Conservation (phyloP, 2,888 invertebrate species). For the Sylvicola fuscatus region DNA sequence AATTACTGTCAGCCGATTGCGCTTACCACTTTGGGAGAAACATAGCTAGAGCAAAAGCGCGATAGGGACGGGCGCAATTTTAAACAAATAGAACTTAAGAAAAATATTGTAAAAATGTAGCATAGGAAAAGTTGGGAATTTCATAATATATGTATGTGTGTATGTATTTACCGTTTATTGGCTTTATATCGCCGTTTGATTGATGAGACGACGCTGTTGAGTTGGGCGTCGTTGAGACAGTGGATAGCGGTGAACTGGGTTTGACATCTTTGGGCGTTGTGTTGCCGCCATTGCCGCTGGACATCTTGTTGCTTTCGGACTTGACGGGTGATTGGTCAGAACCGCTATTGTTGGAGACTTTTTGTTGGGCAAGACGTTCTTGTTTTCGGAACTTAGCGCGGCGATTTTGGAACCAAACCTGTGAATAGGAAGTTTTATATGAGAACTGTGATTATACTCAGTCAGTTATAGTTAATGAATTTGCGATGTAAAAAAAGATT, state of each 20-base stretch:
- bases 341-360: conserved; percentile 8
- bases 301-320: conserved; percentile 5
- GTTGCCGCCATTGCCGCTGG: conserved; percentile 5
- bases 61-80: no score
- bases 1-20: conserved; percentile 7
- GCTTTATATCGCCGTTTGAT: conserved; percentile 10
- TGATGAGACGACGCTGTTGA: conserved; percentile 12
- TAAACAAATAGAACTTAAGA: no score
- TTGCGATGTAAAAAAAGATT: no score
- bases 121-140: no score
- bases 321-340: conserved; percentile 8
- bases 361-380: conserved; percentile 10
- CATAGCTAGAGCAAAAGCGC: no score
- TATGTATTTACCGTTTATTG: conserved; percentile 9
- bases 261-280: conserved; percentile 10
- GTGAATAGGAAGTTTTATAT: conserved; percentile 6
- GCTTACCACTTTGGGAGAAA: neutral
- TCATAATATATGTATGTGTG: no score
- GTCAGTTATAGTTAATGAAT: no score
- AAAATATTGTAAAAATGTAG: no score
- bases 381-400: conserved; percentile 16
- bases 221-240: conserved; percentile 11
- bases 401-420: conserved; percentile 22
- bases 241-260: conserved; percentile 11
- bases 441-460: no score